Percentiles rank a stretch among this genome's conserved stretches.
Evolutionary conservation across 2,888 invertebrate genomes (phyloP).

Genomic region (Autographa gamma): DNA sequence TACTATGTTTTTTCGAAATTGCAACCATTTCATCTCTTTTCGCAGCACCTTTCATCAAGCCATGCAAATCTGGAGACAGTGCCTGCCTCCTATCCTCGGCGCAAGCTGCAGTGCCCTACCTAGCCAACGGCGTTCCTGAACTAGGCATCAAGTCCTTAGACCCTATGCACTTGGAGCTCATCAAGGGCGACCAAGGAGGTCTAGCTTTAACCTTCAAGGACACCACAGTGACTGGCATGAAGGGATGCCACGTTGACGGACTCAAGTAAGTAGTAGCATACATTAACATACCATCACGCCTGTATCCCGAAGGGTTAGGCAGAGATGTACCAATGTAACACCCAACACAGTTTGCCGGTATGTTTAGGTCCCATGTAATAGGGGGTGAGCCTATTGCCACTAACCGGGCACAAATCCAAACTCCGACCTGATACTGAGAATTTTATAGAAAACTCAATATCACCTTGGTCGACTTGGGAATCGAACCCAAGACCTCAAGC

Average conservation of each 20-base stretch:
- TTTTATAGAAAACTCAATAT: too few relatives aligned
- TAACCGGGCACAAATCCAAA: too few relatives aligned
- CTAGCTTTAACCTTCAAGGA: constrained; percentile 73
- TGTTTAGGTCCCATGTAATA: too few relatives aligned
- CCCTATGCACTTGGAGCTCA: constrained; percentile 71
- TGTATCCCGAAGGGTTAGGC: too few relatives aligned
- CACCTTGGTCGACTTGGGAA: too few relatives aligned
- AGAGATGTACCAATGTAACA: too few relatives aligned
- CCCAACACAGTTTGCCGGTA: too few relatives aligned
- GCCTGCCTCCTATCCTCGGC: constrained; percentile 71
- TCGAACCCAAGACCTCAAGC: too few relatives aligned
- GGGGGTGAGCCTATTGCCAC: too few relatives aligned
- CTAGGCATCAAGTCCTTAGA: constrained; percentile 75
- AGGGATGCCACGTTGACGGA: constrained; percentile 72
- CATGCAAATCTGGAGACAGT: constrained; percentile 73
- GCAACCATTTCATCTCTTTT: neutral
- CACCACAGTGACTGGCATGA: constrained; percentile 75
- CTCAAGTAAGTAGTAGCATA: constrained; percentile 78
- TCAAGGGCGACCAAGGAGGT: constrained; percentile 73
- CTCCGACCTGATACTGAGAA: too few relatives aligned
- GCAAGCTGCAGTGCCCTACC: constrained; percentile 69
- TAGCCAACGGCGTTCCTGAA: constrained; percentile 75
- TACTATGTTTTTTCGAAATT: neutral
- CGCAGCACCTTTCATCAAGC: constrained; percentile 79
- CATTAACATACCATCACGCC: too few relatives aligned